Conservation (phyloP, 2,113 vertebrate species). For the Odontophorus gujanensis region DNA sequence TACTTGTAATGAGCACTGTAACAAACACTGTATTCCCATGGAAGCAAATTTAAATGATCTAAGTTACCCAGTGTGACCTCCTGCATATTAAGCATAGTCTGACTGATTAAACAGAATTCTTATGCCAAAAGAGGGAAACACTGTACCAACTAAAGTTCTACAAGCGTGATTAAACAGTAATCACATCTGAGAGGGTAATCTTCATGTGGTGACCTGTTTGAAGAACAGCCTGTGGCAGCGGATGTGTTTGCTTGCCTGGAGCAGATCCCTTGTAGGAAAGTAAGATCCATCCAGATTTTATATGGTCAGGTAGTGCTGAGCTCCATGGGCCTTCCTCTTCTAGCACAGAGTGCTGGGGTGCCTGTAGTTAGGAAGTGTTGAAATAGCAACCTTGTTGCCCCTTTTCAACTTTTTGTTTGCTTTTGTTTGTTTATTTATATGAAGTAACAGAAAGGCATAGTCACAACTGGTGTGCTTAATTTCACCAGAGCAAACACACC, state of each 20-base stretch:
- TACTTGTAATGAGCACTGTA: not conserved
- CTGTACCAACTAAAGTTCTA: not conserved
- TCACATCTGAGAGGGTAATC: not conserved
- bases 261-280: not conserved
- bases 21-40: not conserved
- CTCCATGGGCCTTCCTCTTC: accelerated
- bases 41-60: not conserved
- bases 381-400: not conserved
- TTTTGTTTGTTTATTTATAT: not conserved
- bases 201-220: not conserved
- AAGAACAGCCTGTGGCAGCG: not conserved
- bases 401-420: not conserved
- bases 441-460: not conserved
- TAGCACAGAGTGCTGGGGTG: not conserved
- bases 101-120: not conserved
- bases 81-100: not conserved
- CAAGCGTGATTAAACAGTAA: not conserved
- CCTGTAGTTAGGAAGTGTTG: not conserved
- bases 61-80: not conserved
- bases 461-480: not conserved
- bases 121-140: constrained; percentile 6
- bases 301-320: not conserved
- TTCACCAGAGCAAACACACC: not conserved
- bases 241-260: not conserved
- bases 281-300: not conserved